Evolutionary conservation across 1,140 invertebrate genomes (phyloP), one percentile per base, ranked within the genome.

Genomic region (Oreohelix idahoensis): DNA sequence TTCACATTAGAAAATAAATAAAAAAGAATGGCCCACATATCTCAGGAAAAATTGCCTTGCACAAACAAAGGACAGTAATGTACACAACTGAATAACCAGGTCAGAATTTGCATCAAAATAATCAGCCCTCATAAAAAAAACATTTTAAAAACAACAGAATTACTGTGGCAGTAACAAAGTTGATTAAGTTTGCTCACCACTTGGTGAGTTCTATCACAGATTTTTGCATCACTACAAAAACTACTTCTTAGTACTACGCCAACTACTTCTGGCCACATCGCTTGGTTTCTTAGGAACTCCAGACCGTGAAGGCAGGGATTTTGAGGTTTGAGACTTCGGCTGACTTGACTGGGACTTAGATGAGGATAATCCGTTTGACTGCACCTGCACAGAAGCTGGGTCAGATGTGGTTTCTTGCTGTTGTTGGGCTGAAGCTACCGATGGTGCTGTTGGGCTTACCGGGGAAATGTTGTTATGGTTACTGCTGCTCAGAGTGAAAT

Each of bases 191-290:
- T n/a, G n/a, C 42, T 58, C 53, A 58, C 53, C 53, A 23, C 53
- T 20, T 23, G 53, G 53, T 58, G 53, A 58, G 23, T 20, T 58
- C 15, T 42, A 51, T 51, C 75, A 77, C 75, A 77, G 42, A 77
- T 51, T 11, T 29, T 29, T n/a, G 2, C 42, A 51, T 29, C 10
- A 36, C 5, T 5, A 45, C 20, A 58, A 23, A 58, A 32, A 32
- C 63, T 66, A 66, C 63, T 66, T 66, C 63, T 66, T 66, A 26
- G 8, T 75, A 23, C 51, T 26, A 58, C 51, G 1, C 8, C 51
- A 2, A 23, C 63, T 66, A 66, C 63, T 66, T n/a, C 29, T 29
- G 5, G 63, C 8, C 29, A 32, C 5, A 32, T 10, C 63, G n/a
- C 17, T 32, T 0, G 63, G 5, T 35, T 66, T 66, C n/a, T n/a